phyloP scores from a whole-genome alignment of 2,113 vertebrate species.

The Ciconia stormi region DNA sequence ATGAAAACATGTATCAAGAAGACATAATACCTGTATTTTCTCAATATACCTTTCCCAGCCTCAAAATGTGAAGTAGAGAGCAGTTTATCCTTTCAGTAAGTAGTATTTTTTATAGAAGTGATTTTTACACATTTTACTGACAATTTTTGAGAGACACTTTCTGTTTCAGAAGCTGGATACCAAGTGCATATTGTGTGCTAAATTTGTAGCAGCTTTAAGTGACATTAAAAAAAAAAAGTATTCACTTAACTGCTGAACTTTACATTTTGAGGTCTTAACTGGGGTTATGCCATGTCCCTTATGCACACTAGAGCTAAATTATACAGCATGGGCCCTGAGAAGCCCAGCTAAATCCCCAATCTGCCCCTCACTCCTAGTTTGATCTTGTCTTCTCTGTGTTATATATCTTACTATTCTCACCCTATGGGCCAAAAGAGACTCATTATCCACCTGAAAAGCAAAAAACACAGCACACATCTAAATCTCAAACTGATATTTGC shows the following conservation, averaged over 20 bases:
- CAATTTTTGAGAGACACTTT: neutral
- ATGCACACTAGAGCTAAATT: neutral
- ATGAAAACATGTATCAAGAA: neutral
- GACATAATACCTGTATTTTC: neutral
- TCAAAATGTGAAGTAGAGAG: neutral
- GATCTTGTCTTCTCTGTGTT: neutral
- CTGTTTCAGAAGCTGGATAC: constrained; percentile 16
- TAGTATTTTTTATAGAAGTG: neutral
- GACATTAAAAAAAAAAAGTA: neutral
- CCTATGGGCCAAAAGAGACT: constrained; percentile 53
- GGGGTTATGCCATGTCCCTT: neutral
- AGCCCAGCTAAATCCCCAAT: neutral
- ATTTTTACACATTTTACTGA: constrained; percentile 4
- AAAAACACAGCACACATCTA: constrained; percentile 25
- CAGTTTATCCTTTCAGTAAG: neutral
- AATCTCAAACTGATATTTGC: constrained; percentile 48
- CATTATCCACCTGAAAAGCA: constrained; percentile 49
- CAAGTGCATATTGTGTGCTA: neutral
- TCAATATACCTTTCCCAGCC: neutral
- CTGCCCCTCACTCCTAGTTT: neutral
- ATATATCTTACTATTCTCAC: neutral
- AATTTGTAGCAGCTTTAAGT: neutral
- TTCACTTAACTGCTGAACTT: neutral
- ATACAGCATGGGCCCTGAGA: neutral
- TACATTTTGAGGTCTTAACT: constrained; percentile 7